Evolutionary conservation across 2,113 vertebrate species (phyloP).

Genomic region (Heliornis fulica): DNA sequence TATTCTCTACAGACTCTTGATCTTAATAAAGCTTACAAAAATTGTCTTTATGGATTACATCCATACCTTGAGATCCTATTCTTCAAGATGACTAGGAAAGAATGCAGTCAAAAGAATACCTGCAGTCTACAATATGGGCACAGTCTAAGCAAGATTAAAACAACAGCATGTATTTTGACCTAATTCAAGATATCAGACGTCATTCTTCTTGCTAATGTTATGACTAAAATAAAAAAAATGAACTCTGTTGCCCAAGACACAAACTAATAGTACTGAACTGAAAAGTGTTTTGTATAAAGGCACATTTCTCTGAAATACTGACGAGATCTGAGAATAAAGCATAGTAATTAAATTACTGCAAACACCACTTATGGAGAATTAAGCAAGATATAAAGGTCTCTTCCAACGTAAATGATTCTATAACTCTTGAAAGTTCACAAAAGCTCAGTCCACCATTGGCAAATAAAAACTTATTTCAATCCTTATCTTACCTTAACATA

Average conservation of each 20-base stretch:
- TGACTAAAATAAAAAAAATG: not conserved
- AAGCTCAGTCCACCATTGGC: not conserved
- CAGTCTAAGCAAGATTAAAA: not conserved
- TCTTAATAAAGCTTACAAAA: not conserved
- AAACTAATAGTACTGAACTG: not conserved
- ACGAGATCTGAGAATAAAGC: not conserved
- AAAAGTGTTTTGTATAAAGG: not conserved
- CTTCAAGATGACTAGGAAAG: not conserved
- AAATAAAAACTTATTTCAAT: not conserved
- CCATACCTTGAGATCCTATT: not conserved
- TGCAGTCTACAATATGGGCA: not conserved
- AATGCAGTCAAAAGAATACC: not conserved
- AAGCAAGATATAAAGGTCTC: not conserved
- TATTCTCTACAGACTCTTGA: not conserved
- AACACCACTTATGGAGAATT: not conserved
- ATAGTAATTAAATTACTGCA: not conserved
- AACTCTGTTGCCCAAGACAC: not conserved
- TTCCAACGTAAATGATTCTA: not conserved
- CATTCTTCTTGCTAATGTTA: not conserved
- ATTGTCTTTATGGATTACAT: not conserved
- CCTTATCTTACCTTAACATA: not conserved
- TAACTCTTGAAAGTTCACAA: not conserved
- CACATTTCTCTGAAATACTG: not conserved
- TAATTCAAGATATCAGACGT: not conserved
- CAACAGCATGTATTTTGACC: not conserved